Conservation (phyloP, 2,888 invertebrate species). For the Cantharis lateralis region DNA sequence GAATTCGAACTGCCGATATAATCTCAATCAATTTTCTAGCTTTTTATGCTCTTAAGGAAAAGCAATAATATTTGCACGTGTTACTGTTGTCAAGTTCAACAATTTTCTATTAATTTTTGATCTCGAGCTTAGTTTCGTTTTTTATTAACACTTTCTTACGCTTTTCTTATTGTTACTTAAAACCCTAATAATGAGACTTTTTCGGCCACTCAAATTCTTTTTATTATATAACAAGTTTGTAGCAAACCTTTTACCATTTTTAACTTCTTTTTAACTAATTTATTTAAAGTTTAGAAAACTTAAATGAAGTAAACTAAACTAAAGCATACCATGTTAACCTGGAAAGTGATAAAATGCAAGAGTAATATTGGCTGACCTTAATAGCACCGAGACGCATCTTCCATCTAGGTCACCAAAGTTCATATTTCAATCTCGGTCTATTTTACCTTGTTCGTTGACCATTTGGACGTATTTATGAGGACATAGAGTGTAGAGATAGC, state of each 20-base stretch:
- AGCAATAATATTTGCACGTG: slow-evolving; percentile 1
- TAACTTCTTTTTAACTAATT: neutral
- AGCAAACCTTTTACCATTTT: neutral
- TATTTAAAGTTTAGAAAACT: neutral
- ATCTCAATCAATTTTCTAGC: neutral
- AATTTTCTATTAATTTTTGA: neutral
- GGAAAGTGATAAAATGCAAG: slow-evolving; percentile 15
- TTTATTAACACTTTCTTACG: neutral
- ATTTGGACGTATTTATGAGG: slow-evolving; percentile 15
- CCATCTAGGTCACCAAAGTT: slow-evolving; percentile 23
- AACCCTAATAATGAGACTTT: neutral
- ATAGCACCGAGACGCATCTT: slow-evolving; percentile 23
- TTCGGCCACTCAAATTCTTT: neutral
- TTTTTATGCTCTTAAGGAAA: neutral
- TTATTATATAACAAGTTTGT: neutral
- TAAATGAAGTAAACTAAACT: neutral
- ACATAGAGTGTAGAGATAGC: neutral
- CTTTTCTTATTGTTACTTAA: neutral
- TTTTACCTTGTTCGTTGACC: slow-evolving; percentile 21
- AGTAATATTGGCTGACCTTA: slow-evolving; percentile 20
- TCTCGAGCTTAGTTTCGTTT: neutral
- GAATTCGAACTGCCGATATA: neutral
- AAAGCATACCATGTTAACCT: neutral
- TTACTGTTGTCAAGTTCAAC: slow-evolving; percentile 1
- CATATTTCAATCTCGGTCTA: slow-evolving; percentile 24